Percentiles rank a stretch among this genome's conserved stretches.
phyloP scores from a whole-genome alignment of 1,140 invertebrate species.

The Penaeus vannamei region DNA sequence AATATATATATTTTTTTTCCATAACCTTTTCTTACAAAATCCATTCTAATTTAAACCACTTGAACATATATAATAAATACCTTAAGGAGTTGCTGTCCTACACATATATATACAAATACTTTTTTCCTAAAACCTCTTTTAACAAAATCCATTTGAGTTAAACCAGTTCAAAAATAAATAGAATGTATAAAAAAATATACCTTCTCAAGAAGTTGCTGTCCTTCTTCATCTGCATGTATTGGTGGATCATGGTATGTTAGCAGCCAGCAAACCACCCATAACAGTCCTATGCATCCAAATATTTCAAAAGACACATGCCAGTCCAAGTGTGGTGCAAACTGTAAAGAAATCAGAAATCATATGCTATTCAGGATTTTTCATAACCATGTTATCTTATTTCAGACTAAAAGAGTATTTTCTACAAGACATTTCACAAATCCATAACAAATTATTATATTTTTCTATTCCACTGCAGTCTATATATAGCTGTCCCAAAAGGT shows the following conservation, averaged over 20 bases:
- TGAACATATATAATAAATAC: conserved; percentile 64
- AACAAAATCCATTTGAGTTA: too few relatives aligned
- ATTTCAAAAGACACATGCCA: conserved; percentile 83
- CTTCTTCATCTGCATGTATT: conserved; percentile 76
- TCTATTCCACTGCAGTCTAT: neutral
- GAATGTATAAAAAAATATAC: too few relatives aligned
- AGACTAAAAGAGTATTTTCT: too few relatives aligned
- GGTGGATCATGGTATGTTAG: conserved; percentile 76
- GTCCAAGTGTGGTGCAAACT: conserved; percentile 74
- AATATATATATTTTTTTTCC: neutral
- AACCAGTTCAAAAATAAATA: too few relatives aligned
- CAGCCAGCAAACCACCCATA: conserved; percentile 82
- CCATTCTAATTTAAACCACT: too few relatives aligned
- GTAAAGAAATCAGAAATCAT: neutral
- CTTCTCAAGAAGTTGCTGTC: conserved; percentile 80
- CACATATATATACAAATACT: too few relatives aligned
- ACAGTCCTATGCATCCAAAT: conserved; percentile 81
- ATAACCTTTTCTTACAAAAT: too few relatives aligned
- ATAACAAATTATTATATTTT: too few relatives aligned
- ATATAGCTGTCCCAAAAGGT: neutral
- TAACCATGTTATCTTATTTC: too few relatives aligned
- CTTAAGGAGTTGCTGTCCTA: conserved; percentile 79
- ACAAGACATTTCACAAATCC: too few relatives aligned
- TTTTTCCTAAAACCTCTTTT: too few relatives aligned
- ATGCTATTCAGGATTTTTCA: too few relatives aligned